Base-by-base conservation (phyloP, 2,888 invertebrate species). In the Mimumesa dahlbomi region DNA sequence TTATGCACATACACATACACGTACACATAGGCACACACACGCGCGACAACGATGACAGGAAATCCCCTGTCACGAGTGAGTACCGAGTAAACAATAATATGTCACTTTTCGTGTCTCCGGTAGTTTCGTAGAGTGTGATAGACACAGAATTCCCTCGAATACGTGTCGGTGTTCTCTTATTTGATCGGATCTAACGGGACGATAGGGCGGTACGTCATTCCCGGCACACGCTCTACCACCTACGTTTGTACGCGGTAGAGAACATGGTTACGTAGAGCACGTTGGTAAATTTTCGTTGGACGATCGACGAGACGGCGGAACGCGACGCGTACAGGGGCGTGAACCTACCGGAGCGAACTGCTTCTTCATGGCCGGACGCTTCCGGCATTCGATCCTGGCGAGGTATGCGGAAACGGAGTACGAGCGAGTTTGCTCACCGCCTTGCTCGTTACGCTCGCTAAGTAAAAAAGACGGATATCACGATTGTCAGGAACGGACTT, bases 301-400 rank as follows among this genome's bases (percentile, higher is more conserved):
- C 31, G 34, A 65, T 49, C 34, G 53, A 38, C 16, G n/a, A 13
- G 46, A 73, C 54, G 19, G 16, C 21, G 19, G 21, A 22, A 68
- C 45, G 43, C 22, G 61, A 63, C 54, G 52, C 65, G 59, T 38
- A 56, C 19, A 68, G 63, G 69, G 79, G 67, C 74, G 73, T 74
- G 77, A 79, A 79, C 79, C 63, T 61, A 63, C 45, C 61, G 34
- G 36, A 53, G 63, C 52, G 34, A 65, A 67, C 61, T 57, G 77
- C 65, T 62, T 65, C 71, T 68, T 73, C 77, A 64, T 75, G 70
- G 53, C 63, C 64, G 65, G 58, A 72, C 58, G 63, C 72, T 79
- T 79, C 75, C 72, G 70, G 72, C 72, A 66, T 70, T 72, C 58
- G 67, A 65, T 66, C 63, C 50, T 61, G 19, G 59, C 64, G 36